Conservation (phyloP, 2,113 vertebrate genomes). For the Pollimyrus isidori region DNA sequence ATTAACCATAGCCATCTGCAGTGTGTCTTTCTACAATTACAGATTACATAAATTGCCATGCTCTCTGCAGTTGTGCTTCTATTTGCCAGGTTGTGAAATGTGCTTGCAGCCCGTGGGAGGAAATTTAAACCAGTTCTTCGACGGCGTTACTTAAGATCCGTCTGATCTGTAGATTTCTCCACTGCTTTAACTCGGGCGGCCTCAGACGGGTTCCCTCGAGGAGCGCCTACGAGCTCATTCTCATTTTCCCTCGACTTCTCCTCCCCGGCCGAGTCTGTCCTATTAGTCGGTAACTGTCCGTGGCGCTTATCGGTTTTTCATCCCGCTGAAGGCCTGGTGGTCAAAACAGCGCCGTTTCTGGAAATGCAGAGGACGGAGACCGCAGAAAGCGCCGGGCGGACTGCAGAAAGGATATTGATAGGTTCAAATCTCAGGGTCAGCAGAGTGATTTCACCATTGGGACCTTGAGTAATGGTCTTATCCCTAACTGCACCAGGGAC, state of each 20-base stretch:
- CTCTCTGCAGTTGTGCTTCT: background rate
- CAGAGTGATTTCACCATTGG: background rate
- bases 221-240: background rate
- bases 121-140: background rate
- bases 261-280: background rate
- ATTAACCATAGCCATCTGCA: background rate
- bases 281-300: background rate
- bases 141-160: background rate
- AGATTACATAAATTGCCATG: background rate
- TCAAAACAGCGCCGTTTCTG: background rate
- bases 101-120: background rate
- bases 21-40: background rate
- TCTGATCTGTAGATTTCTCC: background rate
- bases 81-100: constrained; percentile 1
- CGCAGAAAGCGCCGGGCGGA: background rate
- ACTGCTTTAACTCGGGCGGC: background rate
- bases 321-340: background rate
- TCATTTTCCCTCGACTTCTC: background rate
- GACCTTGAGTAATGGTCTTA: background rate
- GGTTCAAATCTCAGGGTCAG: background rate
- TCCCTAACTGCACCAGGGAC: background rate
- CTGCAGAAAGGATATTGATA: background rate
- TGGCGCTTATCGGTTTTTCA: background rate
- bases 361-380: background rate
- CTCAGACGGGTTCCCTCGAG: background rate